Evolutionary conservation across 2,113 vertebrate genomes (phyloP).

Genomic region (Desmodus rotundus): DNA sequence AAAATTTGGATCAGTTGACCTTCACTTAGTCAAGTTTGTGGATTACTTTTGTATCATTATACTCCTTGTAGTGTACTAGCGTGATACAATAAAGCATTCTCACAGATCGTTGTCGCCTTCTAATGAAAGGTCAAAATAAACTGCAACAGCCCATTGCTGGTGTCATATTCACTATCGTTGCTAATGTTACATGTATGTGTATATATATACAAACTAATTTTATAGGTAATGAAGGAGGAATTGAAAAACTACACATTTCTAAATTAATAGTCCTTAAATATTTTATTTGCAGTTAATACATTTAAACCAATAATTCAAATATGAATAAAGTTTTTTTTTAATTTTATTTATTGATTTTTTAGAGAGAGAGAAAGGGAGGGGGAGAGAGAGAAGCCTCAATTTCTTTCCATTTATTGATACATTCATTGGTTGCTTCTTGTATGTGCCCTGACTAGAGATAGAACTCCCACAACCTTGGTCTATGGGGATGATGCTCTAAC

Average conservation of each 20-base stretch:
- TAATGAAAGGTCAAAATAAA: constrained; percentile 28
- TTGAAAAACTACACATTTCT: constrained; percentile 13
- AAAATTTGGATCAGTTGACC: constrained; percentile 36
- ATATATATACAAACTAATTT: neutral
- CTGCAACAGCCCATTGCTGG: neutral
- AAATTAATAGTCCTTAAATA: neutral
- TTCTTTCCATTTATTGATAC: too few relatives aligned
- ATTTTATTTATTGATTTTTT: too few relatives aligned
- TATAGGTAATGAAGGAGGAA: neutral
- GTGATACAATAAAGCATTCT: constrained; percentile 73
- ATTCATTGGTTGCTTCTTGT: too few relatives aligned
- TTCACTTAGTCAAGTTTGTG: constrained; percentile 46
- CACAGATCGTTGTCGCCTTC: neutral
- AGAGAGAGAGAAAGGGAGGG: too few relatives aligned
- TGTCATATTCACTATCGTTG: neutral
- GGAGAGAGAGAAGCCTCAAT: too few relatives aligned
- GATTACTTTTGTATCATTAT: constrained; percentile 70
- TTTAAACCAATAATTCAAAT: neutral
- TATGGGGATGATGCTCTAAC: too few relatives aligned
- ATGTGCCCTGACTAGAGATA: too few relatives aligned
- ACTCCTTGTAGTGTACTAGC: constrained; percentile 7
- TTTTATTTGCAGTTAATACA: neutral
- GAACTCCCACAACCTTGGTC: too few relatives aligned
- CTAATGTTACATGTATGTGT: neutral
- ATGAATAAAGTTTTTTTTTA: neutral